Evolutionary conservation across 2,888 invertebrate species (phyloP), one percentile per base, ranked within the genome.

Genomic region (Eurois occulta): DNA sequence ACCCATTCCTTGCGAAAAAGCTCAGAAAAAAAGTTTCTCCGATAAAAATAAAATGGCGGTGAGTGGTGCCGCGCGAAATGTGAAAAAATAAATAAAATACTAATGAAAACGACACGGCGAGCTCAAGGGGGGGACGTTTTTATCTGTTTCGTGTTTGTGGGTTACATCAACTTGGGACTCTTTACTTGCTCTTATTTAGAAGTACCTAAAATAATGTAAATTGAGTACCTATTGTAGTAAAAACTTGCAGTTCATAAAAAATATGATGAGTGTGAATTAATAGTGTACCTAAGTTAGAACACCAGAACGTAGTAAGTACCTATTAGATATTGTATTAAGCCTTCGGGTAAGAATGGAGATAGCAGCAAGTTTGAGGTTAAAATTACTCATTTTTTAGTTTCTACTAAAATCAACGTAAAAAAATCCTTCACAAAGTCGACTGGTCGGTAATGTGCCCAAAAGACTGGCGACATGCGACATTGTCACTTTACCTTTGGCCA

Each of bases 51-150:
- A 85, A 77, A 80, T 72, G 75, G 68, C 41, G 55, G 11, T 55
- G 81, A 74, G 77, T 77, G 81, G 55, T 35, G 64, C 71, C 71
- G 80, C 75, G 77, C 71, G 80, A 77, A 86, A 86, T 75, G 77
- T 80, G 77, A 83, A 72, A 86, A 85, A 85, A 85, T 85, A 85
- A 85, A 85, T 85, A 85, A 85, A 85, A 80, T 80, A 80, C 86
- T 70, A 85, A 86, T 81, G 84, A 86, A 84, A 85, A 84, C 86
- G 87, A 88, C 78, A 84, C 78, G 78, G 75, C 60, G 70, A 32
- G 76, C 60, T 66, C 81, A 83, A 78, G 81, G 83, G 83, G 83
- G 77, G 81, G 85, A 80, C 74, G 79, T 78, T 86, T 75, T 87
- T 78, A 72, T 76, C 64, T 83, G 81, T 73, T 77, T 73, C 72